A percentile compares a stretch with the other conserved stretches of the same genome.
These are phyloP conservation scores for Rafetus swinhoei DNA, from an alignment of 2,113 vertebrate genomes.

Conservation along the genomic window DNA sequence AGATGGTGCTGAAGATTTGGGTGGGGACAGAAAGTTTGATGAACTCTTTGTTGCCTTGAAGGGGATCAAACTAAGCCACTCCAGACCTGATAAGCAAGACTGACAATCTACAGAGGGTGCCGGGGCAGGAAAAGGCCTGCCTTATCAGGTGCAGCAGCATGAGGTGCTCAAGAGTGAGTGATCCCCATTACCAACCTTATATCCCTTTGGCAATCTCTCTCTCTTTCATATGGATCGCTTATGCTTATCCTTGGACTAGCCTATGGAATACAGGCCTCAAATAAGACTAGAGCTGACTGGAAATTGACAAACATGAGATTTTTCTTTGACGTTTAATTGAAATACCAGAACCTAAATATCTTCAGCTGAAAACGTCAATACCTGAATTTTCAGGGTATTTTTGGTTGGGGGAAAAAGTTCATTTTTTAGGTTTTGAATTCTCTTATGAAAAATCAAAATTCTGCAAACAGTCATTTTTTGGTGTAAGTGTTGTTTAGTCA, in stretches of 20 bases:
- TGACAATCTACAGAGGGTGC: neutral
- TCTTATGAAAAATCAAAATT: neutral
- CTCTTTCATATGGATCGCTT: neutral
- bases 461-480: neutral
- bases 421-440: neutral
- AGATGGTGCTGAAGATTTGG: neutral
- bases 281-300: neutral
- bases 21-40: neutral
- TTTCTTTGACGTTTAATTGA: neutral
- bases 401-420: neutral
- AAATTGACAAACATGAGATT: neutral
- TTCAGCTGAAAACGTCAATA: neutral
- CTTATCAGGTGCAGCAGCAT: neutral
- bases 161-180: neutral
- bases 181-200: neutral
- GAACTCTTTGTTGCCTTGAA: neutral
- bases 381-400: neutral
- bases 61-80: neutral
- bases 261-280: neutral
- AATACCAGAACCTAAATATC: neutral
- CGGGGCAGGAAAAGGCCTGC: neutral
- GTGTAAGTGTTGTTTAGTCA: neutral
- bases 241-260: constrained; percentile 27
- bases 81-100: neutral
- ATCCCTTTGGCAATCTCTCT: constrained; percentile 19